Conservation (phyloP, 64 coral and sea anemone species). For the Montipora cactus region DNA sequence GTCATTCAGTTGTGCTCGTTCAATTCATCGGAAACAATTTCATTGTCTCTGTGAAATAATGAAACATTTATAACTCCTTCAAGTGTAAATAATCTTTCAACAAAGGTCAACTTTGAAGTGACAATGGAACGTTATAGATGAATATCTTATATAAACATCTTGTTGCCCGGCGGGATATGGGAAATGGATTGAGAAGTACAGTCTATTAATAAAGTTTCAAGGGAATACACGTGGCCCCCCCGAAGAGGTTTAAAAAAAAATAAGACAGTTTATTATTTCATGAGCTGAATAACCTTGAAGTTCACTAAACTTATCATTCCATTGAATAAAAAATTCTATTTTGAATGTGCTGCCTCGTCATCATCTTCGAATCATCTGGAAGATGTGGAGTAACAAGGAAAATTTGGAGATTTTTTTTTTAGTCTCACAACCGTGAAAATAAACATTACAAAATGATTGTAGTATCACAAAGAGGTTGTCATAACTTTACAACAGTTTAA, state of each 20-base stretch:
- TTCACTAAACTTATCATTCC: background rate
- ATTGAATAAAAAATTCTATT: background rate
- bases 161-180: slow-evolving; percentile 13
- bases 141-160: slow-evolving; percentile 62
- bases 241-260: background rate
- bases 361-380: no score
- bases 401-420: background rate
- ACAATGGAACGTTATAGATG: slow-evolving; percentile 40
- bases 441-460: background rate
- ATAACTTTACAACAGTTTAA: background rate
- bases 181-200: background rate
- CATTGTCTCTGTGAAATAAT: slow-evolving; percentile 34
- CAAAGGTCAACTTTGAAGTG: slow-evolving; percentile 23
- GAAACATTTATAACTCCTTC: slow-evolving; percentile 45
- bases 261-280: slow-evolving; percentile 23
- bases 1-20: background rate
- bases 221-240: slow-evolving; percentile 47
- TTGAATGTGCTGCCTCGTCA: no score
- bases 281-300: background rate
- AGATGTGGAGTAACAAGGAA: background rate
- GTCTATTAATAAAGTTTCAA: slow-evolving; percentile 37
- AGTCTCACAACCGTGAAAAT: background rate
- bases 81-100: slow-evolving; percentile 48
- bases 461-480: background rate
- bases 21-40: slow-evolving; percentile 60